A percentile compares a stretch with the other conserved stretches of the same genome.
Evolutionary conservation across 2,888 invertebrate species (phyloP).

Genomic region (Idaea straminata): DNA sequence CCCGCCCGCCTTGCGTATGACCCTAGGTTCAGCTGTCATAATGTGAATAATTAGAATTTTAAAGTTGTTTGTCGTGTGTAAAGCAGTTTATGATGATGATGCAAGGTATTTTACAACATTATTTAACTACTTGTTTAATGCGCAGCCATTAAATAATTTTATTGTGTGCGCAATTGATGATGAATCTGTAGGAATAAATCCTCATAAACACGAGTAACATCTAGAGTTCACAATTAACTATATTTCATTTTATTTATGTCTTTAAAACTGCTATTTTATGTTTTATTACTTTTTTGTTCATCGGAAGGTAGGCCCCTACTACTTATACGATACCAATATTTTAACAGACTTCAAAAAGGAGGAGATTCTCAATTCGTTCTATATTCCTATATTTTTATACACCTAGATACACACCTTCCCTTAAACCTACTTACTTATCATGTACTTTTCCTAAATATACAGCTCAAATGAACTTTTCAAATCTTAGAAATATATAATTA

Average conservation of each 20-base stretch:
- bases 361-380: no score
- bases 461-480: neutral
- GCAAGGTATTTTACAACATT: constrained; percentile 27
- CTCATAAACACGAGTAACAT: neutral
- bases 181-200: neutral
- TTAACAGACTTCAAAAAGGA: no score
- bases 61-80: constrained; percentile 47
- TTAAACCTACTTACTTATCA: neutral
- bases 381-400: no score
- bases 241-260: neutral
- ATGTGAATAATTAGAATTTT: constrained; percentile 52
- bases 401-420: no score
- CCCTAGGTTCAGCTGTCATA: constrained; percentile 44
- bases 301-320: neutral
- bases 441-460: neutral
- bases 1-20: constrained; percentile 36
- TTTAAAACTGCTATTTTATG: neutral
- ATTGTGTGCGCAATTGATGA: constrained; percentile 3
- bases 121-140: constrained; percentile 22
- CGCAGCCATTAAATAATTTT: constrained; percentile 22
- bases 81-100: constrained; percentile 43
- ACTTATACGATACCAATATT: no score
- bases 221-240: neutral
- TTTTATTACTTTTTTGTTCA: neutral
- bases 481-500: neutral